Evolutionary conservation across 2,797 vertebrate genomes (phyloP).

Genomic region (Mastacembelus armatus): DNA sequence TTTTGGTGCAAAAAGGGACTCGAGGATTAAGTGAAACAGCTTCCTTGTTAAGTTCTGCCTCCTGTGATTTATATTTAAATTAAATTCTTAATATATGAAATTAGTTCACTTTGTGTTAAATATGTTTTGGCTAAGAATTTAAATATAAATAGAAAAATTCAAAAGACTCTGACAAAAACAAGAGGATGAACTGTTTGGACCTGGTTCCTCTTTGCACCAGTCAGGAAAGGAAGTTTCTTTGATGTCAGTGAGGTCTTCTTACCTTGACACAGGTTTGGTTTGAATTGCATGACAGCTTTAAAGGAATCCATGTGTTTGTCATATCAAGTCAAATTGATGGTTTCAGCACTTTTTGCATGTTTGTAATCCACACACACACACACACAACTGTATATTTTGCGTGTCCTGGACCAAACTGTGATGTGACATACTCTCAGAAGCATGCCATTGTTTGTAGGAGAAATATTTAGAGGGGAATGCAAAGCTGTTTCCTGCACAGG

Average conservation of each 20-base stretch:
- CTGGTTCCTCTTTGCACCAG: neutral
- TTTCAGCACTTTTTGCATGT: neutral
- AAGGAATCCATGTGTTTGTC: no score
- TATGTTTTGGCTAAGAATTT: neutral
- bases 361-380: conserved; percentile 7
- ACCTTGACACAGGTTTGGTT: conserved; percentile 7
- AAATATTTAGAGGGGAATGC: conserved; percentile 75
- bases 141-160: neutral
- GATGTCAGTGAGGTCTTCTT: neutral
- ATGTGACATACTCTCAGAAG: conserved; percentile 64
- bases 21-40: neutral
- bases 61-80: neutral
- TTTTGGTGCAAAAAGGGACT: neutral
- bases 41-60: no score
- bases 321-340: neutral
- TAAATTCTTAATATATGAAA: neutral
- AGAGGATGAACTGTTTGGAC: neutral
- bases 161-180: neutral
- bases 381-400: neutral
- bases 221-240: neutral
- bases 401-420: conserved; percentile 23
- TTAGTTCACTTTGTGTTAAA: neutral
- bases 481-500: conserved; percentile 83
- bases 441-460: conserved; percentile 80
- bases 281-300: no score